Conservation (phyloP, 1,140 invertebrate genomes). For the Drosophila melanica region DNA sequence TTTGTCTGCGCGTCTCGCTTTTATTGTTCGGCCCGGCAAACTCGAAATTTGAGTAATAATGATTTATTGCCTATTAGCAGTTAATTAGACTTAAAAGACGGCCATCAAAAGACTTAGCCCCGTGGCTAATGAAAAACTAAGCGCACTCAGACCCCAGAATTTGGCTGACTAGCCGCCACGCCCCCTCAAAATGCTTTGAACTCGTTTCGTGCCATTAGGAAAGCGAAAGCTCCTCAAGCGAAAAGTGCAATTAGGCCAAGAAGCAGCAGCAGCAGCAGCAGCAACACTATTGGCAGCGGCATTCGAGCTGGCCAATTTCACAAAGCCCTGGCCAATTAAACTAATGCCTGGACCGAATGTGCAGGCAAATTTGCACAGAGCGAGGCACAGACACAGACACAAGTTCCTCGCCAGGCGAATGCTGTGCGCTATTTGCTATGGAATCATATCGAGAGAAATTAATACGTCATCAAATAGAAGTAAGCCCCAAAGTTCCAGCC, state of each 20-base stretch:
- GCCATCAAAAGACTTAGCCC: constrained; percentile 70
- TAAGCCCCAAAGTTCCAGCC: constrained; percentile 49
- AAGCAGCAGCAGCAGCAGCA: constrained; percentile 14
- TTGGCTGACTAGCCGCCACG: too few relatives aligned
- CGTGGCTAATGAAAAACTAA: constrained; percentile 77
- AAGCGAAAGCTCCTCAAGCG: constrained; percentile 61
- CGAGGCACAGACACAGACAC: background rate
- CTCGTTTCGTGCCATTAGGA: constrained; percentile 70
- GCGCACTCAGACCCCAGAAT: constrained; percentile 1
- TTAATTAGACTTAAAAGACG: constrained; percentile 81
- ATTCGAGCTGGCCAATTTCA: constrained; percentile 55
- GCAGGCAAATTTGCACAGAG: constrained; percentile 47
- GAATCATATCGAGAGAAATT: constrained; percentile 59
- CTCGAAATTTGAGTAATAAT: constrained; percentile 79
- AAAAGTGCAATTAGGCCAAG: constrained; percentile 69
- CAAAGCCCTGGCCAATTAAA: constrained; percentile 53
- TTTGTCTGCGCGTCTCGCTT: constrained; percentile 3
- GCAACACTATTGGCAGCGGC: constrained; percentile 1
- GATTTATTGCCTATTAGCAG: constrained; percentile 81
- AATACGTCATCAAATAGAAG: constrained; percentile 59
- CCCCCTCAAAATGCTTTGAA: constrained; percentile 57
- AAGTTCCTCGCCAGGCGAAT: background rate
- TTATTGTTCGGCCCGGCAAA: constrained; percentile 47
- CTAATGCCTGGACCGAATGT: constrained; percentile 48
- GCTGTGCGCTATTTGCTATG: constrained; percentile 29